Conservation (phyloP, 1,140 invertebrate species). For the Caerostris extrusa region DNA sequence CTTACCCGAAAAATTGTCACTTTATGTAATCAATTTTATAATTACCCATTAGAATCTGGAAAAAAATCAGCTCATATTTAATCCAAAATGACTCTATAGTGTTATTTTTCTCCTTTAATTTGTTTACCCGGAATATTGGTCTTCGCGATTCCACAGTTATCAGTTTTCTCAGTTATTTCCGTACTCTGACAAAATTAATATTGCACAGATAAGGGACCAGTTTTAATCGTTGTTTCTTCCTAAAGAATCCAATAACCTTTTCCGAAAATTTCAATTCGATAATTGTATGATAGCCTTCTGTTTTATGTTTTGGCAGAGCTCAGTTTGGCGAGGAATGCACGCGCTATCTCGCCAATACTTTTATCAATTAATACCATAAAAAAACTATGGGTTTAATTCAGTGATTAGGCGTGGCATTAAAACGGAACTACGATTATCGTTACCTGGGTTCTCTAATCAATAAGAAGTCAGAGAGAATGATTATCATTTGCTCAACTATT, state of each 20-base stretch:
- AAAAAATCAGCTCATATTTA: background rate
- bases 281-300: slow-evolving; percentile 69
- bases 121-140: slow-evolving; percentile 56
- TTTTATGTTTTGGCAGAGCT: slow-evolving; percentile 65
- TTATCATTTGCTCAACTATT: slow-evolving; percentile 70
- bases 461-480: slow-evolving; percentile 55
- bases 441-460: slow-evolving; percentile 60
- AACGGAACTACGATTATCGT: slow-evolving; percentile 43
- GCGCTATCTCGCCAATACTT: slow-evolving; percentile 13
- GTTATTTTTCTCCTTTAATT: slow-evolving; percentile 61
- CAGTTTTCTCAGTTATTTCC: slow-evolving; percentile 30
- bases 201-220: slow-evolving; percentile 50
- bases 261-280: slow-evolving; percentile 72
- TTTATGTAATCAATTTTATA: background rate
- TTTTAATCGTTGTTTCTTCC: slow-evolving; percentile 68
- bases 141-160: slow-evolving; percentile 18
- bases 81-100: slow-evolving; percentile 31
- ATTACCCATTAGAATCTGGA: slow-evolving; percentile 44
- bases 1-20: background rate
- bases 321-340: background rate
- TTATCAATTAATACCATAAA: slow-evolving; percentile 65
- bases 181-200: slow-evolving; percentile 46
- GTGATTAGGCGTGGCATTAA: slow-evolving; percentile 50
- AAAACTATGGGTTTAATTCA: slow-evolving; percentile 58
- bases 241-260: slow-evolving; percentile 56